phyloP scores from a whole-genome alignment of 2,113 vertebrate genomes.

The Eurystomus gularis region DNA sequence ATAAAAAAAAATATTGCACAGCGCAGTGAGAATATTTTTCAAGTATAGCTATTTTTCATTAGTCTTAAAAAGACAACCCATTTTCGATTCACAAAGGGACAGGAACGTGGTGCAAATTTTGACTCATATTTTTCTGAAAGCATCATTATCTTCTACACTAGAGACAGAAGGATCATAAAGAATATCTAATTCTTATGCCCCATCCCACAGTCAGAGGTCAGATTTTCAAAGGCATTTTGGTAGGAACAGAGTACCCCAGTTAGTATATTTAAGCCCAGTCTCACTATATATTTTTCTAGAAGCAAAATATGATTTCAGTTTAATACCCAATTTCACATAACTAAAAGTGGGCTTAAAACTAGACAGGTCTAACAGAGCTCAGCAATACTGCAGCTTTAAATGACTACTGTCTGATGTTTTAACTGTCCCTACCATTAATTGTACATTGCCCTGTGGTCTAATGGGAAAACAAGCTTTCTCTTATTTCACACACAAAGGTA shows the following conservation, averaged over 20 bases:
- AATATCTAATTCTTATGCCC: neutral
- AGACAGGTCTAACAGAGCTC: neutral
- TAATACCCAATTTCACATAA: neutral
- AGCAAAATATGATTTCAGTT: neutral
- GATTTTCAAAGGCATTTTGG: slow-evolving; percentile 4
- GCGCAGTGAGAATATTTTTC: neutral
- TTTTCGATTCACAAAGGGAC: neutral
- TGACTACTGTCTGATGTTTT: neutral
- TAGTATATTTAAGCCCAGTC: neutral
- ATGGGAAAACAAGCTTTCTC: neutral
- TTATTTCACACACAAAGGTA: slow-evolving; percentile 8
- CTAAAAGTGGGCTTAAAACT: neutral
- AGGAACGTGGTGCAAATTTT: neutral
- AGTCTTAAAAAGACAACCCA: neutral
- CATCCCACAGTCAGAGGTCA: neutral
- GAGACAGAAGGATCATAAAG: neutral
- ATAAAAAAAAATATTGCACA: neutral
- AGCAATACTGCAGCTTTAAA: neutral
- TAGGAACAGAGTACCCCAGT: neutral
- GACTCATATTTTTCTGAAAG: neutral
- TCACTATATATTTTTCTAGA: neutral
- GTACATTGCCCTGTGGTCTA: neutral
- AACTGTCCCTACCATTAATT: neutral
- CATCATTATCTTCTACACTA: neutral
- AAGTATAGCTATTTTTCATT: neutral